Conservation (phyloP, 64 coral and sea anemone species). For the Hydrozoanthus tunicans region DNA sequence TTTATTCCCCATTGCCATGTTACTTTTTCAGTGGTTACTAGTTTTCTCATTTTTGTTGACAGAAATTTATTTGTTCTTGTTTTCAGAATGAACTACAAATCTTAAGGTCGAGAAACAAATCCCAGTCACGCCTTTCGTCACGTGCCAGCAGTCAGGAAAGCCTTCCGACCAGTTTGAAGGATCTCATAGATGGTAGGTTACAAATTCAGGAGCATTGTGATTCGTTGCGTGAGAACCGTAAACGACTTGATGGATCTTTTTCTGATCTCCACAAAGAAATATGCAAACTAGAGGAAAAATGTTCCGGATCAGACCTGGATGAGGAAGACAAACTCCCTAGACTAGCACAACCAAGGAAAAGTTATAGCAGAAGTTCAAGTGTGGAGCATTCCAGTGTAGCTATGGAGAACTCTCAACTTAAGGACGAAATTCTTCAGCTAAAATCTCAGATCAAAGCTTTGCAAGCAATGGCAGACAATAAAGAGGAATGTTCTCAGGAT, state of each 20-base stretch:
- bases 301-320: not conserved
- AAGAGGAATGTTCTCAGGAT: not conserved
- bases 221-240: slow-evolving; percentile 34
- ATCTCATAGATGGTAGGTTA: slow-evolving; percentile 26
- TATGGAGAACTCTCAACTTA: slow-evolving; percentile 10
- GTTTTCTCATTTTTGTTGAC: not conserved
- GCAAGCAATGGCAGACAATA: not conserved
- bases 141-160: slow-evolving; percentile 22
- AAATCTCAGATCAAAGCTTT: slow-evolving; percentile 3
- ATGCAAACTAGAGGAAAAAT: slow-evolving; percentile 28
- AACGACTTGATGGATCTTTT: slow-evolving; percentile 45
- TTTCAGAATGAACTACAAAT: slow-evolving; percentile 52
- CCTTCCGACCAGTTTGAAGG: slow-evolving; percentile 1
- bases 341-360: not conserved
- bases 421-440: slow-evolving; percentile 3
- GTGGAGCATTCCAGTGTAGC: not conserved
- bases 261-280: slow-evolving; percentile 51
- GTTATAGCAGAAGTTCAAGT: not conserved
- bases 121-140: slow-evolving; percentile 8
- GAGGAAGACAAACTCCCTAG: not conserved
- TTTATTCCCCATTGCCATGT: not conserved
- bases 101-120: slow-evolving; percentile 22
- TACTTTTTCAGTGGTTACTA: not conserved
- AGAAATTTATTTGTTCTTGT: not conserved
- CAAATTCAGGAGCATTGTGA: slow-evolving; percentile 27